These are phyloP conservation scores for Campoplex nolae DNA, from an alignment of 2,888 invertebrate genomes.

Conservation along the genomic window DNA sequence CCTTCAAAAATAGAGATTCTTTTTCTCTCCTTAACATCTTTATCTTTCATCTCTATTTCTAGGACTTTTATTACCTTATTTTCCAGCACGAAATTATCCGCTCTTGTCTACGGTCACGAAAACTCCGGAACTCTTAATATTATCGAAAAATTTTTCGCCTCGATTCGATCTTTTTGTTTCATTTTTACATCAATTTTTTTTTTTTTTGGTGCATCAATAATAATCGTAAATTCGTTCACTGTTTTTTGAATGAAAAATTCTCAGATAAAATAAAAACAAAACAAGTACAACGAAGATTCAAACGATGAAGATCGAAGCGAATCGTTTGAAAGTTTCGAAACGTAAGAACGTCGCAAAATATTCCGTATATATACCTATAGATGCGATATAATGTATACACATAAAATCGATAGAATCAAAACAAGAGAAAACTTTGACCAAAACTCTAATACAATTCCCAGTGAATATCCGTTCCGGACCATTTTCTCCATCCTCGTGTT, in stretches of 20 bases:
- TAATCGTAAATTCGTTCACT: no score
- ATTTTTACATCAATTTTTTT: no score
- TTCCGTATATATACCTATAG: not conserved
- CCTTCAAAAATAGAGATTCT: slow-evolving; percentile 70
- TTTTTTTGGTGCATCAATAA: no score
- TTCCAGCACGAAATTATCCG: slow-evolving; percentile 35
- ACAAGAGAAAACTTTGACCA: slow-evolving; percentile 49
- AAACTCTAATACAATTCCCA: slow-evolving; percentile 52
- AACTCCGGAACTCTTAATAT: slow-evolving; percentile 6
- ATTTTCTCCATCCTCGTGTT: slow-evolving; percentile 40
- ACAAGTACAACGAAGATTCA: not conserved
- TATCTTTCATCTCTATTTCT: slow-evolving; percentile 52
- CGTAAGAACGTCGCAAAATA: not conserved
- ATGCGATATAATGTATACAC: not conserved
- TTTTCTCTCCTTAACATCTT: slow-evolving; percentile 61
- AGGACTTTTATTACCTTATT: not conserved
- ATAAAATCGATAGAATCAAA: slow-evolving; percentile 41
- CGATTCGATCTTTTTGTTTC: not conserved
- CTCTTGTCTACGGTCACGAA: slow-evolving; percentile 21
- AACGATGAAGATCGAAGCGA: no score
- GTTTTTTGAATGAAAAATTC: no score
- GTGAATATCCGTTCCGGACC: slow-evolving; percentile 49
- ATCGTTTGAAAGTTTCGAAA: not conserved
- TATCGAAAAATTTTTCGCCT: slow-evolving; percentile 1
- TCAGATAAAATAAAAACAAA: not conserved